Evolutionary conservation across 2,797 vertebrate species (phyloP), one percentile per base, ranked within the genome.

Genomic region (Geotria australis): DNA sequence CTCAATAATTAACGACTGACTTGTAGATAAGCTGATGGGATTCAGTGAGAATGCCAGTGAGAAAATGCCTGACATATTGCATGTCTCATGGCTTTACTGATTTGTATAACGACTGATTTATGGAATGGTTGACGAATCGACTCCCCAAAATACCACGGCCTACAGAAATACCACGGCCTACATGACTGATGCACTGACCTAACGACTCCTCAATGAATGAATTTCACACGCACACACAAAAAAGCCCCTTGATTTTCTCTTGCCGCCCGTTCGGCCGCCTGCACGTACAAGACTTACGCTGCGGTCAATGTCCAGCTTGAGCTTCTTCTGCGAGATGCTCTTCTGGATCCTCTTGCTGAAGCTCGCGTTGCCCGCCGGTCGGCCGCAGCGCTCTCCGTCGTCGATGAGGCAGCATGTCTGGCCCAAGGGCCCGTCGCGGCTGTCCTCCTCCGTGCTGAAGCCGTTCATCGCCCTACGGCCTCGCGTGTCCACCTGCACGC

Each of bases 291-390:
- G 60, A 77, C 80, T 80, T 65, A 94, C 86, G 48, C 79, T 89
- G 67, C 86, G 89, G 72, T 95, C 85, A 64, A 89, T 88, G 73
- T 94, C 86, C 68, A 93, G 74, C 57, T 85, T 88, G 59, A 95
- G 81, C 62, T 86, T 91, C 73, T 93, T 93, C 74, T 94, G 85
- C 1, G 82, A 88, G 62, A 93, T 91, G 72, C 88, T 94, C 67
- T 93, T 95, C 77, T 95, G 86, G 66, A 95, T 82, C 67, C 88
- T 69, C 70, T 94, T 94, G 72, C 88, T 95, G 73, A 95, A 95
- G 72, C 84, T 89, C 70, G 88, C 88, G 76, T 95, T 94, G 64
- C 88, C 86, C 56, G 88, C 85, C 1, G 88, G 71, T 56, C 88
- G 79, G 64, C 78, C 78, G 67, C 86, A 94, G 61, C 88, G 83